phyloP scores from a whole-genome alignment of 2,797 vertebrate species.

The Aldrovandia affinis region DNA sequence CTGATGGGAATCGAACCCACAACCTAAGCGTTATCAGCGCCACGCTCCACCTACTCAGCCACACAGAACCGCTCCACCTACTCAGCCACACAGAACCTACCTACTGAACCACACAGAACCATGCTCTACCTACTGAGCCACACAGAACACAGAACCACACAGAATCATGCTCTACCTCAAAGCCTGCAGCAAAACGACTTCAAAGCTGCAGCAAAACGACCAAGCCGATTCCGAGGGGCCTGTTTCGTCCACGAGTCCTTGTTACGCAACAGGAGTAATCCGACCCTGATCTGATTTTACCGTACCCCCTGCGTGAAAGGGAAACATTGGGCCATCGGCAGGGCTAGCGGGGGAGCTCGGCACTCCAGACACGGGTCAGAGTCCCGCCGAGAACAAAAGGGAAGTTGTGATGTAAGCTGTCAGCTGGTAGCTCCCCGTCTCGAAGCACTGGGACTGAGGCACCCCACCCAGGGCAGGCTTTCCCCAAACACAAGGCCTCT shows the following conservation, averaged over 20 bases:
- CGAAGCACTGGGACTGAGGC: not conserved
- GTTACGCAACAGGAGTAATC: conserved; percentile 34
- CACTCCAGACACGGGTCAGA: conserved; percentile 6
- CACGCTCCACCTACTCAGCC: too few relatives aligned
- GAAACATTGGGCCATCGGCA: conserved; percentile 22
- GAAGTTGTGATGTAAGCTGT: conserved; percentile 13
- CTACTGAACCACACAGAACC: too few relatives aligned
- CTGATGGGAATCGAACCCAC: too few relatives aligned
- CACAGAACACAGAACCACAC: too few relatives aligned
- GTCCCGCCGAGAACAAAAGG: conserved; percentile 18
- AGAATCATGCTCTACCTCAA: too few relatives aligned
- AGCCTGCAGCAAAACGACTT: not conserved
- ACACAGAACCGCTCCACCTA: too few relatives aligned
- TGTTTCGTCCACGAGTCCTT: not conserved
- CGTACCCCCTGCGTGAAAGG: not conserved
- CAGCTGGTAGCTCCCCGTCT: not conserved
- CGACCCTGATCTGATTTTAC: not conserved
- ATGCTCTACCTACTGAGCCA: too few relatives aligned
- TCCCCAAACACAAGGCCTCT: not conserved
- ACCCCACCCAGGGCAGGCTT: not conserved
- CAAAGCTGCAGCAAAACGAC: not conserved
- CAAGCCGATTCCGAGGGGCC: not conserved
- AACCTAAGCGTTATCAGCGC: too few relatives aligned
- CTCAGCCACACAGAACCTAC: too few relatives aligned
- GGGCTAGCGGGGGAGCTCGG: not conserved